Percentiles rank a stretch among this genome's conserved stretches.
Conservation (phyloP, 2,797 vertebrate species). For the Poliocrania exsul region DNA sequence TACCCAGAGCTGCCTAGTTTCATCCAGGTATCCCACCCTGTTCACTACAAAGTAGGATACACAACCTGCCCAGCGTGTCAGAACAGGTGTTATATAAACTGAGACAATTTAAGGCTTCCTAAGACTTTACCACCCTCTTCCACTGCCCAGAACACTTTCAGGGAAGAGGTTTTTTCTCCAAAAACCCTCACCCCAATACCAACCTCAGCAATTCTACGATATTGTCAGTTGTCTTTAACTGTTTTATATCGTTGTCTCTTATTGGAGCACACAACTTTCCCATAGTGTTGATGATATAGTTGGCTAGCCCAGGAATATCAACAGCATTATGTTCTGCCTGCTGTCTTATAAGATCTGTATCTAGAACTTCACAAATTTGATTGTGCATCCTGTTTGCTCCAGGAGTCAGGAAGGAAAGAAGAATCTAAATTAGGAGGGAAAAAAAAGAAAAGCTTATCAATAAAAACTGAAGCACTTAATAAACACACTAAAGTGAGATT, state of each 20-base stretch:
- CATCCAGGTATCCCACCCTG: background rate
- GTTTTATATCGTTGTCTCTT: slow-evolving; percentile 88
- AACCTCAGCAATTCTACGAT: slow-evolving; percentile 86
- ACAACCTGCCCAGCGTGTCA: background rate
- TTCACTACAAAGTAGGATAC: background rate
- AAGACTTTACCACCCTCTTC: background rate
- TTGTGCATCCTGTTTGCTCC: slow-evolving; percentile 89
- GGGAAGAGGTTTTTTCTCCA: background rate
- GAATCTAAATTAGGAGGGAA: slow-evolving; percentile 71
- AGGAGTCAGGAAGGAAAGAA: slow-evolving; percentile 91
- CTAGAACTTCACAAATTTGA: slow-evolving; percentile 92
- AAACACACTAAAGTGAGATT: background rate
- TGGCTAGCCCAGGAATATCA: slow-evolving; percentile 89
- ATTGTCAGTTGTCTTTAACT: slow-evolving; percentile 83
- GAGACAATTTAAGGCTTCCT: background rate
- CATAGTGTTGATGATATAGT: slow-evolving; percentile 90
- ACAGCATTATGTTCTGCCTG: slow-evolving; percentile 90
- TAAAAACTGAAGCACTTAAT: background rate
- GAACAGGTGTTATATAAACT: background rate
- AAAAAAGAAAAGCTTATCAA: background rate
- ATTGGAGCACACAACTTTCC: slow-evolving; percentile 90
- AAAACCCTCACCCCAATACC: background rate
- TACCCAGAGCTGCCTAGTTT: background rate
- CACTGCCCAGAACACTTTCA: background rate
- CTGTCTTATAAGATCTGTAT: slow-evolving; percentile 90